Evolutionary conservation across 2,888 invertebrate species (phyloP), one percentile per base, ranked within the genome.

Genomic region (Scaptomyza tumidula): DNA sequence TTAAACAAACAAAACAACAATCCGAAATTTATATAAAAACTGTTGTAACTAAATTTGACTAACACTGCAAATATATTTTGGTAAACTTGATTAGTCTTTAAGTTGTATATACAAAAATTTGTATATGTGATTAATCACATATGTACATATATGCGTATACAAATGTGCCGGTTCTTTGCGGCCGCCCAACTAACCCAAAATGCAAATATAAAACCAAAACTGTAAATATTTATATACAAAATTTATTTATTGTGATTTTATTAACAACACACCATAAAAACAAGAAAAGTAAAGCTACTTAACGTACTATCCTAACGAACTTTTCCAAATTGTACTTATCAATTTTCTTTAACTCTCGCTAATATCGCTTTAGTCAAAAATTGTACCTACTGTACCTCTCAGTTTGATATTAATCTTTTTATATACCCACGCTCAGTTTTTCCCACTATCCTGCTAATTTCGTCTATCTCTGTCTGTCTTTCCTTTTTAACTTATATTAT

Each of bases 21-120:
- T 62, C 43, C 62, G 19, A 62, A 62, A 62, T 49, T 19, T 43
- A 62, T 61, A n/a, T 62, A 62, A 59, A 72, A 53, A 70, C 45
- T 80, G 76, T 68, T 89, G 88, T 88, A 89, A 89, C 90, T 90
- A 89, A 88, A 90, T 90, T 90, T 80, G 70, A 90, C 85, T 89
- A 90, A 89, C 86, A 65, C 65, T 70, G 74, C 69, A 61, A 77
- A 75, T 62, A 71, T 58, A 68, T 79, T 89, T 90, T 87, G 90
- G 89, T 89, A 80, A 75, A 71, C 75, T 86, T 89, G 82, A 78
- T 64, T 89, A 89, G 90, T 72, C 71, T 75, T 71, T 89, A 89
- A 90, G 89, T 85, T 90, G 89, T 89, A 89, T 83, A 89, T 89
- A 90, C 82, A 86, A 63, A 80, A 75, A 70, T 66, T 86, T 86